Evolutionary conservation across 2,888 invertebrate genomes (phyloP).

Genomic region (Microplitis manilae): DNA sequence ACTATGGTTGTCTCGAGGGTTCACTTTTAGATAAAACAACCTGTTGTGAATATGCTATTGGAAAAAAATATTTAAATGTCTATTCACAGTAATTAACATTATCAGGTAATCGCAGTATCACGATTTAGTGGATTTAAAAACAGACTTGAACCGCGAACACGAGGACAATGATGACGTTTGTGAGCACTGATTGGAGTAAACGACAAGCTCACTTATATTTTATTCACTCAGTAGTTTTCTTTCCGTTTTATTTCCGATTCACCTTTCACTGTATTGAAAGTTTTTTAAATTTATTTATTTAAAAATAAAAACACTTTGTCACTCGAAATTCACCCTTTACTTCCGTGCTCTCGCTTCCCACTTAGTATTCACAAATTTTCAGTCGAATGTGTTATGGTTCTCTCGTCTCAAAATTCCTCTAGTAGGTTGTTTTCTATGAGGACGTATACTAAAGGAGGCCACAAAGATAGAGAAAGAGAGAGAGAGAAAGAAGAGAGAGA

Average conservation of each 20-base stretch:
- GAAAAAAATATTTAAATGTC: background rate
- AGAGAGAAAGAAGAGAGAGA: conserved; percentile 21
- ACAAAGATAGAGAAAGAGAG: conserved; percentile 20
- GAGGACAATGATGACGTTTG: conserved; percentile 33
- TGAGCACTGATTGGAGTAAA: conserved; percentile 23
- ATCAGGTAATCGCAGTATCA: background rate
- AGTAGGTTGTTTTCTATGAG: conserved; percentile 3
- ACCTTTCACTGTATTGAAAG: conserved; percentile 36
- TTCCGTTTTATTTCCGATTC: conserved; percentile 46
- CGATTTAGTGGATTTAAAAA: conserved; percentile 49
- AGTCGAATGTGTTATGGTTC: background rate
- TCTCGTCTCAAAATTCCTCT: conserved; percentile 25
- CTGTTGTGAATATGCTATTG: background rate
- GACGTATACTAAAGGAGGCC: conserved; percentile 40
- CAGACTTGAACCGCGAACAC: conserved; percentile 36
- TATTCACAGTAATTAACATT: background rate
- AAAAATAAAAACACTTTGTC: background rate
- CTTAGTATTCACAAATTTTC: background rate
- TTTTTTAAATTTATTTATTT: background rate
- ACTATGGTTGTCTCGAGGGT: conserved; percentile 35
- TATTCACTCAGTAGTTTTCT: conserved; percentile 37
- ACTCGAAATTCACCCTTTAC: background rate
- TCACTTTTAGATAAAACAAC: conserved; percentile 14
- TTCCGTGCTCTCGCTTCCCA: background rate
- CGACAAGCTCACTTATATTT: conserved; percentile 24